Percentiles rank a stretch among this genome's conserved stretches.
phyloP scores from a whole-genome alignment of 2,113 vertebrate genomes.

The Campylomormyrus tamandua region DNA sequence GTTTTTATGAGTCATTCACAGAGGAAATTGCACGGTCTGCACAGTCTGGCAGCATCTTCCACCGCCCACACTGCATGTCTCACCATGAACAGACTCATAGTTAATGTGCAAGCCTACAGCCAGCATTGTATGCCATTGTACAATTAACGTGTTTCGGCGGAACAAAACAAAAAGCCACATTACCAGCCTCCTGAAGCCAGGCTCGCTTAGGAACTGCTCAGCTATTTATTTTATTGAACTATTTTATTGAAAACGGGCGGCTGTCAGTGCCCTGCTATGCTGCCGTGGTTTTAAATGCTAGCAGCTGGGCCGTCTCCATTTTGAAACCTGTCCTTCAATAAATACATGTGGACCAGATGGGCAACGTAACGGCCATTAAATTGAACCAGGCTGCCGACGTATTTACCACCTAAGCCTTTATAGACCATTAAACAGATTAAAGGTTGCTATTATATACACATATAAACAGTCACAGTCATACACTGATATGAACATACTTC shows the following conservation, averaged over 20 bases:
- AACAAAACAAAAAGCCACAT: conserved; percentile 4
- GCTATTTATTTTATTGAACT: neutral
- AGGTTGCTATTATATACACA: conserved; percentile 30
- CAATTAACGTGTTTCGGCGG: neutral
- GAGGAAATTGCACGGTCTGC: neutral
- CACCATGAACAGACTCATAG: neutral
- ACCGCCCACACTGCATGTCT: neutral
- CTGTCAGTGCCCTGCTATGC: conserved; percentile 24
- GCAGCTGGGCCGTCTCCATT: conserved; percentile 49
- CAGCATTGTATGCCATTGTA: neutral
- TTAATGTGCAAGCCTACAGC: neutral
- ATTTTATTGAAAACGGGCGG: neutral
- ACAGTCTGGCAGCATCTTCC: neutral
- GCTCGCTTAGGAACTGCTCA: neutral
- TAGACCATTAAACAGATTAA: conserved; percentile 43
- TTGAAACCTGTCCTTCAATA: conserved; percentile 48
- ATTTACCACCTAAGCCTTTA: conserved; percentile 51
- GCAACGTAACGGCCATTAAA: conserved; percentile 47
- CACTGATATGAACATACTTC: neutral
- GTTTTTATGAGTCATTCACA: neutral
- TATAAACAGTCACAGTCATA: conserved; percentile 22
- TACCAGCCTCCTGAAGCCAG: neutral
- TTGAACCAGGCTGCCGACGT: conserved; percentile 55
- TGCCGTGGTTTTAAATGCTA: conserved; percentile 49
- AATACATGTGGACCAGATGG: conserved; percentile 49